A percentile compares a stretch with the other conserved stretches of the same genome.
phyloP scores from a whole-genome alignment of 2,113 vertebrate genomes.

The Solea solea region DNA sequence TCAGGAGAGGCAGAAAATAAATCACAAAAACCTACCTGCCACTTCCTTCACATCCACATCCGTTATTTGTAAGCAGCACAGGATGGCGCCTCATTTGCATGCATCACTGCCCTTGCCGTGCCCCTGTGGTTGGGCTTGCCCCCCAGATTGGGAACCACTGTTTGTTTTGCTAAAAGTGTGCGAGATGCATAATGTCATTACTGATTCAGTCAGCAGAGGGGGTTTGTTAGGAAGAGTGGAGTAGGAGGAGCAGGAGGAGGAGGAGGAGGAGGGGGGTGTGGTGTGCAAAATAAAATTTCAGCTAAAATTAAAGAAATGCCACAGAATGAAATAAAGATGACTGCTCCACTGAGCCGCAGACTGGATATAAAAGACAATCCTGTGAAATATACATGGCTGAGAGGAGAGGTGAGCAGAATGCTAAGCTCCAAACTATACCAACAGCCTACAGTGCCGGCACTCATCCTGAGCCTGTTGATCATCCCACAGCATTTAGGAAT shows the following conservation, averaged over 20 bases:
- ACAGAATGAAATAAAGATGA: slow-evolving; percentile 85
- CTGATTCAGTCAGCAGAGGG: slow-evolving; percentile 64
- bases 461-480: slow-evolving; percentile 64
- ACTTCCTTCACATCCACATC: no score
- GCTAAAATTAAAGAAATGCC: slow-evolving; percentile 79
- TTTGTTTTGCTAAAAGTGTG: slow-evolving; percentile 62
- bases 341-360: slow-evolving; percentile 69
- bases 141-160: slow-evolving; percentile 34
- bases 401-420: slow-evolving; percentile 70
- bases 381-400: slow-evolving; percentile 79
- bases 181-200: slow-evolving; percentile 64
- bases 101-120: no score
- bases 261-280: background rate
- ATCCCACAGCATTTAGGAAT: slow-evolving; percentile 64
- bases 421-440: slow-evolving; percentile 69
- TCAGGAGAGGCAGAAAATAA: no score
- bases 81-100: no score
- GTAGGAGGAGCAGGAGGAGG: slow-evolving; percentile 23
- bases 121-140: no score
- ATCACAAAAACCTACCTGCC: no score
- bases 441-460: slow-evolving; percentile 39
- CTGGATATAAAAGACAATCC: slow-evolving; percentile 80
- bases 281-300: slow-evolving; percentile 60
- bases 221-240: slow-evolving; percentile 60
- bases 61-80: no score